Evolutionary conservation across 1,140 invertebrate species (phyloP).

Genomic region (Papilio polytes): DNA sequence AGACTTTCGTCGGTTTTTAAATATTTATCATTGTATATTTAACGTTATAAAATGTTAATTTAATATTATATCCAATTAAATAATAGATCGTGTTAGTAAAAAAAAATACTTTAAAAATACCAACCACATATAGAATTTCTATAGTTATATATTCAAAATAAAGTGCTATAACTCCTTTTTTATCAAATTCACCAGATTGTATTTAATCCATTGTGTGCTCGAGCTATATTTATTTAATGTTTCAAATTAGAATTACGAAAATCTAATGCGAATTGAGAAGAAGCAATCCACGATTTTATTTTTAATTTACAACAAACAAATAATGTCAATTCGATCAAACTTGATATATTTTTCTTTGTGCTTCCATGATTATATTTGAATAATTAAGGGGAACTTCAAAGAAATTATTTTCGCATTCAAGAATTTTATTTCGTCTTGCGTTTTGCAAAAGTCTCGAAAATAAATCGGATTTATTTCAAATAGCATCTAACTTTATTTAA

Average conservation of each 20-base stretch:
- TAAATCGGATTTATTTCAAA: not conserved
- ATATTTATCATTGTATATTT: too few relatives aligned
- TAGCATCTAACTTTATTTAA: not conserved
- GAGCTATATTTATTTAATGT: not conserved
- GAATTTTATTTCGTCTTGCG: not conserved
- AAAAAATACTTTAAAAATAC: too few relatives aligned
- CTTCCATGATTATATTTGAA: not conserved
- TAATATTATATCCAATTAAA: too few relatives aligned
- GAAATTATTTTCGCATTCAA: not conserved
- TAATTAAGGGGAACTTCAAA: not conserved
- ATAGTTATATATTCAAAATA: too few relatives aligned
- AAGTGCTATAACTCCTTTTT: too few relatives aligned
- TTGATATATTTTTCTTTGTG: not conserved
- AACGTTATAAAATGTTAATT: too few relatives aligned
- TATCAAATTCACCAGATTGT: too few relatives aligned
- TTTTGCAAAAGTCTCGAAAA: not conserved
- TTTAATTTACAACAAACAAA: conserved; percentile 12
- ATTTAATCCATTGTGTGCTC: not conserved
- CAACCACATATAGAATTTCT: too few relatives aligned
- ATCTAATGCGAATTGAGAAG: not conserved
- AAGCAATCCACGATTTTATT: not conserved
- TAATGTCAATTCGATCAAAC: not conserved
- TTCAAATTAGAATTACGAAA: not conserved
- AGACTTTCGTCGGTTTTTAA: too few relatives aligned
- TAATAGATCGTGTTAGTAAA: too few relatives aligned